phyloP scores from a whole-genome alignment of 2,888 invertebrate species.

The Coelinius sp. region DNA sequence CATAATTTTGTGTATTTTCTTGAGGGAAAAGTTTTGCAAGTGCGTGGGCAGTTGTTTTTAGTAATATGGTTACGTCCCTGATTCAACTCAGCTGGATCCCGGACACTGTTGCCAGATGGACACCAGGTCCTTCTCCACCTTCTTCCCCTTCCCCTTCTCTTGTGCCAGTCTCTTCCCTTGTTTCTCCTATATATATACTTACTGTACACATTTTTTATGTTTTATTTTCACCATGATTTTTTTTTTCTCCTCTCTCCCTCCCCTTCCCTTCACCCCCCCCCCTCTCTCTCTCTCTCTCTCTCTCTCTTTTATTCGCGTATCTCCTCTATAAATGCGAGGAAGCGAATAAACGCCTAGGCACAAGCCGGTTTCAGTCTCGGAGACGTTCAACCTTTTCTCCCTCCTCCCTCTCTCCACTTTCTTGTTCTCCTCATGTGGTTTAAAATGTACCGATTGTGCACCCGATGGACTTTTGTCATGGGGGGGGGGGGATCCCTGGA shows the following conservation, averaged over 20 bases:
- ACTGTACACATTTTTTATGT: constrained; percentile 1
- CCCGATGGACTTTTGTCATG: neutral
- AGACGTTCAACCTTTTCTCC: constrained; percentile 26
- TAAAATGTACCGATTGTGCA: constrained; percentile 14
- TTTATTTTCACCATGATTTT: no score
- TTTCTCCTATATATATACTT: constrained; percentile 16
- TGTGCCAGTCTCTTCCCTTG: constrained; percentile 6
- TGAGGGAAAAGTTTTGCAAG: neutral
- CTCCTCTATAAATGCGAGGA: constrained; percentile 28
- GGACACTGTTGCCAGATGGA: constrained; percentile 43
- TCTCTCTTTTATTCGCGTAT: constrained; percentile 34
- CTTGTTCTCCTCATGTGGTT: constrained; percentile 23
- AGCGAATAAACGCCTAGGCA: constrained; percentile 38
- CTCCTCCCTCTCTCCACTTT: neutral
- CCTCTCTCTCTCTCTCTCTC: constrained; percentile 7
- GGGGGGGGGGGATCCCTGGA: neutral
- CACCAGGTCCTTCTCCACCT: constrained; percentile 19
- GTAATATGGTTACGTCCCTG: constrained; percentile 32
- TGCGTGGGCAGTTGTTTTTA: constrained; percentile 16
- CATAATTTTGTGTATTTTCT: neutral
- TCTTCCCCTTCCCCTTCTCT: no score
- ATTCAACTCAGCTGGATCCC: constrained; percentile 48
- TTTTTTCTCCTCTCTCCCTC: neutral
- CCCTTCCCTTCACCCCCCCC: no score
- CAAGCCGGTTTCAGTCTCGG: constrained; percentile 40